A percentile compares a stretch with the other conserved stretches of the same genome.
These are phyloP conservation scores for Schizotus pectinicornis DNA, from an alignment of 2,888 invertebrate species.

Conservation along the genomic window DNA sequence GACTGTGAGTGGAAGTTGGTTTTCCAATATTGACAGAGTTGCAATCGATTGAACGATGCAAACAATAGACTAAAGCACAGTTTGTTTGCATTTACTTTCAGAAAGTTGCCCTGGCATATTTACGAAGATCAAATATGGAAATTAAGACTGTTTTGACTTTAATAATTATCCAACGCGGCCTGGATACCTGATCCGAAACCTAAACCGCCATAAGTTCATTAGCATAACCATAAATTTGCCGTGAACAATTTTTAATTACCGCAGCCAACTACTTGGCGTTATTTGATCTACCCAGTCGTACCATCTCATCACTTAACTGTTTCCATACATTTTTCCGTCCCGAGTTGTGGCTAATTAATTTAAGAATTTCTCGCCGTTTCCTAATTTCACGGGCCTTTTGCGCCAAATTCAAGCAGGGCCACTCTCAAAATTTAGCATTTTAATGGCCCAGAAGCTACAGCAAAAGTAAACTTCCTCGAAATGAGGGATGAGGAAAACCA, in stretches of 20 bases:
- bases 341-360: too few species aligned
- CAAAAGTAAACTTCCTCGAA: too few species aligned
- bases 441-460: too few species aligned
- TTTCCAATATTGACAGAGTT: slow-evolving; percentile 41
- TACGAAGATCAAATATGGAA: slow-evolving; percentile 27
- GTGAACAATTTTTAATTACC: slow-evolving; percentile 3
- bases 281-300: too few species aligned
- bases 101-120: slow-evolving; percentile 28
- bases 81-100: slow-evolving; percentile 35
- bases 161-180: slow-evolving; percentile 1
- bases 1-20: slow-evolving; percentile 24
- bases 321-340: too few species aligned
- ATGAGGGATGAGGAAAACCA: too few species aligned
- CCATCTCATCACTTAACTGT: too few species aligned
- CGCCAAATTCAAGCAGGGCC: too few species aligned
- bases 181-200: neutral
- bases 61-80: slow-evolving; percentile 32
- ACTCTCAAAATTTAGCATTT: too few species aligned
- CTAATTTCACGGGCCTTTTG: too few species aligned
- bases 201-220: neutral
- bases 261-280: too few species aligned
- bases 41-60: slow-evolving; percentile 41
- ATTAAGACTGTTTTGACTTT: slow-evolving; percentile 22
- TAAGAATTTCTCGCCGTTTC: too few species aligned
- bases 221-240: slow-evolving; percentile 2